phyloP scores from a whole-genome alignment of 2,113 vertebrate genomes.

The Phainopepla nitens region DNA sequence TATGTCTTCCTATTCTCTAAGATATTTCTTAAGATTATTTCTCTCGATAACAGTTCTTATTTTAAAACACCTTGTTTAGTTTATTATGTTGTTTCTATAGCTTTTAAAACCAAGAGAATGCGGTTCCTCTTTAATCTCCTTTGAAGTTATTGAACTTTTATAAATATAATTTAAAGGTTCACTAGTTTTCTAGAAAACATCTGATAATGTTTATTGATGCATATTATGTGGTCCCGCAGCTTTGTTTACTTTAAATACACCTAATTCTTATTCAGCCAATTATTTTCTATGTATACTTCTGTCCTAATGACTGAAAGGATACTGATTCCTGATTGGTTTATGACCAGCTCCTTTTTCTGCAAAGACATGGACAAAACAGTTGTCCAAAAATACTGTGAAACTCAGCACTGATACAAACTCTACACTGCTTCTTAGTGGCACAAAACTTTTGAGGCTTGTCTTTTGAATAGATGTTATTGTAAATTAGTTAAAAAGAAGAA shows the following conservation, averaged over 20 bases:
- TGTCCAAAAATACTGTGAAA: background rate
- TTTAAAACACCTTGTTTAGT: background rate
- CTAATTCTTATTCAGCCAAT: background rate
- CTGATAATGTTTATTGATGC: background rate
- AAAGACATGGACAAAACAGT: background rate
- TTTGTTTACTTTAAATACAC: background rate
- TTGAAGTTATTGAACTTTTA: background rate
- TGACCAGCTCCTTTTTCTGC: background rate
- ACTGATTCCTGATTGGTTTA: background rate
- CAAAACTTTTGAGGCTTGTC: background rate
- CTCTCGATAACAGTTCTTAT: background rate
- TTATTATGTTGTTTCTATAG: background rate
- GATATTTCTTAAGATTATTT: background rate
- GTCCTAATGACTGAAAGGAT: background rate
- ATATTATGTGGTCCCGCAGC: background rate
- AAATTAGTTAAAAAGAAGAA: background rate
- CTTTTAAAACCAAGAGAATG: background rate
- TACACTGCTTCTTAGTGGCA: background rate
- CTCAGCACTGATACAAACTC: background rate
- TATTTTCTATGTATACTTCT: background rate
- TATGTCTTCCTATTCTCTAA: background rate
- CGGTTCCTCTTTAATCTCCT: background rate
- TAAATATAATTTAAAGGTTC: conserved; percentile 1
- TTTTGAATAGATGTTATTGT: background rate
- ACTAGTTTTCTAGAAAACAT: background rate